These are phyloP conservation scores for Drosophila bocqueti DNA, from an alignment of 1,140 invertebrate species.

Conservation along the genomic window DNA sequence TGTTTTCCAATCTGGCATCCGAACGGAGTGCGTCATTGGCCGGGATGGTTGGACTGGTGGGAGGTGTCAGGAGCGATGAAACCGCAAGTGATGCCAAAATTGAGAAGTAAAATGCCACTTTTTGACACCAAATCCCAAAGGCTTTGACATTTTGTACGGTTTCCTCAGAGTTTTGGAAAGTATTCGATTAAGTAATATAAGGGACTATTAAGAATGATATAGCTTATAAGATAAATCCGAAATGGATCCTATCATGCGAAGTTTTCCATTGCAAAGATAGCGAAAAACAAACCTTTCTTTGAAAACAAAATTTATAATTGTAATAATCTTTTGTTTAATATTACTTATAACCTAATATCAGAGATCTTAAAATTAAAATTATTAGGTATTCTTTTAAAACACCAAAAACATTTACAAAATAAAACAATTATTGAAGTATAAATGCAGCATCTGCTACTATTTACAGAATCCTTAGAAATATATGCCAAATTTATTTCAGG, in stretches of 20 bases:
- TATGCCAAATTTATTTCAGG: not conserved
- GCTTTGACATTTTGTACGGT: not conserved
- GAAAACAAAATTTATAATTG: too few species aligned
- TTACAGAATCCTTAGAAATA: not conserved
- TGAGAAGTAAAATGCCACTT: constrained; percentile 61
- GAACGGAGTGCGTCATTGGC: constrained; percentile 54
- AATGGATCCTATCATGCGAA: not conserved
- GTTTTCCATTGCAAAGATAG: not conserved
- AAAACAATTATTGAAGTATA: not conserved
- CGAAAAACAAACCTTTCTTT: not conserved
- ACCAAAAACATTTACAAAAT: not conserved
- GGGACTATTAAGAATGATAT: not conserved
- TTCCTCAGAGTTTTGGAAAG: not conserved
- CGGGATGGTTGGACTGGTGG: constrained; percentile 28
- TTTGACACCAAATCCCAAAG: not conserved
- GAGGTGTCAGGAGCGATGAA: constrained; percentile 37
- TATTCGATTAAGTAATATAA: not conserved
- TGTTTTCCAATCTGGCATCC: constrained; percentile 71
- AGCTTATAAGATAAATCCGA: not conserved
- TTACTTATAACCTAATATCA: not conserved
- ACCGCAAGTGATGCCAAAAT: constrained; percentile 64
- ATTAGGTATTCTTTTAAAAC: not conserved
- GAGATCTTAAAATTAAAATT: too few species aligned
- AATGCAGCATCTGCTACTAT: not conserved
- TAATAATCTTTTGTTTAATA: not conserved